These are phyloP conservation scores for Barbus barbus DNA, from an alignment of 2,113 vertebrate genomes.

Conservation along the genomic window DNA sequence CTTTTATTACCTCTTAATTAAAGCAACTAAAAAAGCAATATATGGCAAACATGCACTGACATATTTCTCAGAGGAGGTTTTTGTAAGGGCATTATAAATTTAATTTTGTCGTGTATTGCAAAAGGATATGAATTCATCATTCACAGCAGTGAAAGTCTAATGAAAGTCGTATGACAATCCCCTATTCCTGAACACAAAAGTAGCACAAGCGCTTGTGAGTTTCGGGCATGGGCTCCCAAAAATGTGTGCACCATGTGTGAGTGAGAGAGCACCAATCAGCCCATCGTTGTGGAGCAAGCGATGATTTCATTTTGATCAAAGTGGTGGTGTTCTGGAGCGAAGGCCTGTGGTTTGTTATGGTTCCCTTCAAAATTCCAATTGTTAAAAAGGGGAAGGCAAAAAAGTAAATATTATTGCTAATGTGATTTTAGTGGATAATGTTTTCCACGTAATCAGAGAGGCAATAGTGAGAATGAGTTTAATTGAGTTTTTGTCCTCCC, in stretches of 20 bases:
- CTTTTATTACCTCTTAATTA: background rate
- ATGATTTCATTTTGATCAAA: constrained; percentile 72
- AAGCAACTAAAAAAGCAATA: background rate
- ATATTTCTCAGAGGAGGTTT: constrained; percentile 14
- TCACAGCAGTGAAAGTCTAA: background rate
- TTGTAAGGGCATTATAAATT: background rate
- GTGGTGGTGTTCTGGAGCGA: constrained; percentile 46
- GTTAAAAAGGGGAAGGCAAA: constrained; percentile 57
- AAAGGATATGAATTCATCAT: constrained; percentile 6
- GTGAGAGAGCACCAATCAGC: constrained; percentile 53
- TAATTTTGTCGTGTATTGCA: background rate
- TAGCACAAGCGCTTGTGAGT: constrained; percentile 7
- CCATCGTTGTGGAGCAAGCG: constrained; percentile 55
- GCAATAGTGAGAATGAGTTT: constrained; percentile 36
- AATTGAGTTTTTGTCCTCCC: constrained; percentile 36
- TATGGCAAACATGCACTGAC: background rate
- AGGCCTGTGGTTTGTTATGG: constrained; percentile 67
- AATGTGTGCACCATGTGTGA: constrained; percentile 69
- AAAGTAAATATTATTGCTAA: constrained; percentile 69
- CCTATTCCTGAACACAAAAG: background rate
- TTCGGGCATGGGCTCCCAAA: constrained; percentile 24
- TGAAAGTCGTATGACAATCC: constrained; percentile 6
- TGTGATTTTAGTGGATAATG: constrained; percentile 55
- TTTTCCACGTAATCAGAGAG: constrained; percentile 60
- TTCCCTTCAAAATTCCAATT: constrained; percentile 59